Evolutionary conservation across 1,140 invertebrate genomes (phyloP).

Genomic region (Pissodes strobi): DNA sequence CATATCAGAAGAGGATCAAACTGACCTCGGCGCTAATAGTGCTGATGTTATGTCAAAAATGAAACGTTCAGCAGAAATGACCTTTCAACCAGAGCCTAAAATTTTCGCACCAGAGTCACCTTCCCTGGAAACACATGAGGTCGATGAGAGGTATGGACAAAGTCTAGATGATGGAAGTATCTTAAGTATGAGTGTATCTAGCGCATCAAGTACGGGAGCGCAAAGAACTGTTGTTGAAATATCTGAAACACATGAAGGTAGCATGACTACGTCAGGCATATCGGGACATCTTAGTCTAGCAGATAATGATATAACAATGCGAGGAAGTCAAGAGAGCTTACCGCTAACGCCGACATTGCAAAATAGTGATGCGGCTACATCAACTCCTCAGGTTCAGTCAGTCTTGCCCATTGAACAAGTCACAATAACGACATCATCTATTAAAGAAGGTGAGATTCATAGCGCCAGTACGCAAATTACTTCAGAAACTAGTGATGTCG

Average conservation of each 20-base stretch:
- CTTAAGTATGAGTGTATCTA: slow-evolving; percentile 61
- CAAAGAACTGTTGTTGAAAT: slow-evolving; percentile 62
- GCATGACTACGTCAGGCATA: slow-evolving; percentile 58
- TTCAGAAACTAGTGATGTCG: slow-evolving; percentile 53
- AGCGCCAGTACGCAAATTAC: slow-evolving; percentile 63
- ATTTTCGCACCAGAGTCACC: slow-evolving; percentile 53
- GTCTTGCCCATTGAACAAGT: slow-evolving; percentile 57
- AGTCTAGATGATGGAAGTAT: slow-evolving; percentile 64
- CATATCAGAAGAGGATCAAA: slow-evolving; percentile 58
- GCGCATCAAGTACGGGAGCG: slow-evolving; percentile 59
- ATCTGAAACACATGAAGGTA: no score
- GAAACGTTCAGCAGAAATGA: slow-evolving; percentile 89
- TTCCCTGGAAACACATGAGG: slow-evolving; percentile 41
- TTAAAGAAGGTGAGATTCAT: slow-evolving; percentile 58
- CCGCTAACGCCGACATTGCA: slow-evolving; percentile 40
- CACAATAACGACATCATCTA: slow-evolving; percentile 61
- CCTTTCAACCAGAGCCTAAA: slow-evolving; percentile 74
- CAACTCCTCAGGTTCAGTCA: slow-evolving; percentile 41
- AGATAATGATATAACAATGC: slow-evolving; percentile 38
- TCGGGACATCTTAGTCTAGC: slow-evolving; percentile 60
- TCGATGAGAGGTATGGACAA: slow-evolving; percentile 59
- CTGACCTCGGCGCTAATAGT: slow-evolving; percentile 42
- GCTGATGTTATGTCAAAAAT: slow-evolving; percentile 67
- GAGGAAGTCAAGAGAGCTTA: slow-evolving; percentile 45
- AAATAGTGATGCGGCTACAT: slow-evolving; percentile 52